phyloP scores from a whole-genome alignment of 1,140 invertebrate genomes.

The Ceratoteleas bidentatus region DNA sequence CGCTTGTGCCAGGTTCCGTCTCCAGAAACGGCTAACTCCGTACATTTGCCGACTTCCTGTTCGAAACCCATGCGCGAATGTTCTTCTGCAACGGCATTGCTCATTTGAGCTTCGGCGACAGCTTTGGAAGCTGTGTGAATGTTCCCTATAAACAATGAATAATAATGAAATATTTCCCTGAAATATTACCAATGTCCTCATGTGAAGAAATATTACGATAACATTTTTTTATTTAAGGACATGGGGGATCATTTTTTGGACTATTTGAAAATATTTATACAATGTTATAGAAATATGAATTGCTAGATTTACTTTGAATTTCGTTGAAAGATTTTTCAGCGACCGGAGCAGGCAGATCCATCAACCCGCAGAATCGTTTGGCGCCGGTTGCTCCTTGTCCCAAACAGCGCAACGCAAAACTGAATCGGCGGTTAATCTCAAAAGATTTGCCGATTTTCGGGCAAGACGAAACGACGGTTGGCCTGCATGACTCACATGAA shows the following conservation, averaged over 20 bases:
- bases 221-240: no score
- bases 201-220: no score
- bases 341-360: constrained; percentile 6
- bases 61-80: background rate
- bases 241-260: no score
- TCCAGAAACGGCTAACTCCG: constrained; percentile 34
- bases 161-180: no score
- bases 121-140: background rate
- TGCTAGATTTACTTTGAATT: no score
- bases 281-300: no score
- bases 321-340: background rate
- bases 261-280: no score
- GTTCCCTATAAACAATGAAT: no score
- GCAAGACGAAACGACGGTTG: constrained; percentile 1
- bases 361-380: constrained; percentile 17
- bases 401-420: constrained; percentile 19
- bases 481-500: background rate
- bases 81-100: background rate
- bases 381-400: constrained; percentile 6
- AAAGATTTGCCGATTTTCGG: constrained; percentile 10
- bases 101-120: background rate
- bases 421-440: constrained; percentile 18
- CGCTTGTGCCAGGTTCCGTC: constrained; percentile 53
- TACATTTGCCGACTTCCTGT: constrained; percentile 1
- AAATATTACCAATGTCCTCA: no score